phyloP scores from a whole-genome alignment of 2,113 vertebrate species.

The Zapornia atra region DNA sequence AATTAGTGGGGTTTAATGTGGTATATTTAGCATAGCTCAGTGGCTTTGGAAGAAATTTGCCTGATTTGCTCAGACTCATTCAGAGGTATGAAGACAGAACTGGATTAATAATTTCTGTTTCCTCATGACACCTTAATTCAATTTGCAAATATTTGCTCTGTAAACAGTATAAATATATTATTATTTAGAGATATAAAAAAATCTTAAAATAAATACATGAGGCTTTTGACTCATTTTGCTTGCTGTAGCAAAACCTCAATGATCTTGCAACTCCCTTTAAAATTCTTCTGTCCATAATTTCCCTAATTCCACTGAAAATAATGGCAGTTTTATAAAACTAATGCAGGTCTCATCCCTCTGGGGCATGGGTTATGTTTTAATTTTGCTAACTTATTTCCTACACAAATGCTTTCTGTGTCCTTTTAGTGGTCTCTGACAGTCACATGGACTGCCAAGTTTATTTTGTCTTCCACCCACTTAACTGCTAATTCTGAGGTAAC shows the following conservation, averaged over 20 bases:
- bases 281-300: background rate
- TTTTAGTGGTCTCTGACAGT: conserved; percentile 34
- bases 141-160: background rate
- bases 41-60: background rate
- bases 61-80: background rate
- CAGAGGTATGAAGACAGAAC: background rate
- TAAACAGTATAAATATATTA: background rate
- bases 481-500: conserved; percentile 14
- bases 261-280: background rate
- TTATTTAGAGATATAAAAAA: background rate
- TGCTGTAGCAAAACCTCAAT: background rate
- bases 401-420: conserved; percentile 18
- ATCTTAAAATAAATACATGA: background rate
- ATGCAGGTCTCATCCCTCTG: background rate
- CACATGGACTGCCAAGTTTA: background rate
- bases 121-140: background rate
- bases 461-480: conserved; percentile 12
- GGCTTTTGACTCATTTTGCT: background rate
- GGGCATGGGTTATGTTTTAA: background rate
- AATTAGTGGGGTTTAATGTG: background rate
- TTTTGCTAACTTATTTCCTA: conserved; percentile 21
- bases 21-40: background rate
- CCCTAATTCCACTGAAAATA: background rate
- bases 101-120: background rate
- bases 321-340: background rate